Base-by-base conservation (phyloP, 1,140 invertebrate genomes). In the Polyergus mexicanus region DNA sequence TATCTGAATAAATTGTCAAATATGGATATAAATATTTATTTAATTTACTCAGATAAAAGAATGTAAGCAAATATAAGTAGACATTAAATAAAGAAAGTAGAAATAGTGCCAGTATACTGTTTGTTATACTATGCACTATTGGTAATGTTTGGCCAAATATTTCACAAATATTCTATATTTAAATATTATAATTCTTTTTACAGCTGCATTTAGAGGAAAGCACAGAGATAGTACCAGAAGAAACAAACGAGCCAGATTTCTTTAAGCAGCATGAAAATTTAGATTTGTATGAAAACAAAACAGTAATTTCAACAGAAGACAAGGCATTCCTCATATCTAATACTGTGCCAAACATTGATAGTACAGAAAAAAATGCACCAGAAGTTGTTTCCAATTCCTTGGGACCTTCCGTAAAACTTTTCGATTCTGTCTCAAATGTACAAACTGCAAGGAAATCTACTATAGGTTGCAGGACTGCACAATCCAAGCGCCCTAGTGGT, bases 201-300 rank as follows among this genome's bases (percentile, higher is more conserved):
- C 92, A 97, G 97, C 91, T 97, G 63, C 96, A 97, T 91, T 92
- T 97, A 93, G 96, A 97, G 44, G 94, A 96, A 22, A 86, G 93
- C 58, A 66, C 91, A 58, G 95, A 95, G 78, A 93, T 92, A 74
- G 93, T 94, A 47, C 38, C 85, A 3, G 94, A 95, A 85, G 95
- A 95, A 84, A 95, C 96, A 85, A 96, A 96, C 90, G 97, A 98
- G 92, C 95, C 97, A 10, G 98, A 98, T 93, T 98, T 98, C 93
- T 98, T 98, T 94, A 96, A 97, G 85, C 97, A 98, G 90, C 97
- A 97, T 89, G 96, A 96, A 90, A 95, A 94, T 84, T 92, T 94
- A 85, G 94, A 95, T 28, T 51, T 80, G 56, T 62, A 89, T 72
- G 28, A 56, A 54, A 76, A 78, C 6, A 85, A 92, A 69, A 90